Percentiles rank a stretch among this genome's conserved stretches.
phyloP scores from a whole-genome alignment of 2,113 vertebrate genomes.

The Periophthalmus modestus region DNA sequence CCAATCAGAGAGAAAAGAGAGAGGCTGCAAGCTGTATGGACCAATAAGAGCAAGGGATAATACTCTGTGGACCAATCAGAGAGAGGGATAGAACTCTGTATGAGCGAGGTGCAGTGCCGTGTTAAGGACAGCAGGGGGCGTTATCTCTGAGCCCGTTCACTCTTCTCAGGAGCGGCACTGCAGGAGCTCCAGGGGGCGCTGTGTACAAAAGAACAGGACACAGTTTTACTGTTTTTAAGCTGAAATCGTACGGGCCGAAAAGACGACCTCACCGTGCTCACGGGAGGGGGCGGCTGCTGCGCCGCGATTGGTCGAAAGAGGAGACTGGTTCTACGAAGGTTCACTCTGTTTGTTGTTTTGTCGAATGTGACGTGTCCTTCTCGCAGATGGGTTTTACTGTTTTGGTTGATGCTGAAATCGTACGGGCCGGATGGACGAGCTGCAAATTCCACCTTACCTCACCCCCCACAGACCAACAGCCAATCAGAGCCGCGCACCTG shows the following conservation, averaged over 20 bases:
- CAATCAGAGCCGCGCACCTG: too few species aligned
- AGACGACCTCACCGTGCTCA: too few species aligned
- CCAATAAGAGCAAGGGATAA: neutral
- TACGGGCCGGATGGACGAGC: neutral
- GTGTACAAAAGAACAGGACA: constrained; percentile 80
- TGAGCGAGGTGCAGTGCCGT: constrained; percentile 32
- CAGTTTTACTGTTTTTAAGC: neutral
- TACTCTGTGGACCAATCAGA: neutral
- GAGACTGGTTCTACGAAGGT: too few species aligned
- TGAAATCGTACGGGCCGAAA: neutral
- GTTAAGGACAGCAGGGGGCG: constrained; percentile 62
- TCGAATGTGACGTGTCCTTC: too few species aligned
- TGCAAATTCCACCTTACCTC: neutral
- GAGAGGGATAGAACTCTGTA: neutral
- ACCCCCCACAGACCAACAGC: too few species aligned
- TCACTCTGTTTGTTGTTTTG: too few species aligned
- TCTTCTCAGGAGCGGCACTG: constrained; percentile 96
- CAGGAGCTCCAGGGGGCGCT: constrained; percentile 86
- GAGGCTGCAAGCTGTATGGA: neutral
- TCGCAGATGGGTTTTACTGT: neutral
- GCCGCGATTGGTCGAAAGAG: too few species aligned
- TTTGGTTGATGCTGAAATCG: neutral
- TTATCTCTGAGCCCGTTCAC: constrained; percentile 57
- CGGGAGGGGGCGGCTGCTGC: too few species aligned
- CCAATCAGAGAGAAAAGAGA: neutral